These are phyloP conservation scores for Corythornis madagascariensis DNA, from an alignment of 2,113 vertebrate genomes.

Conservation along the genomic window DNA sequence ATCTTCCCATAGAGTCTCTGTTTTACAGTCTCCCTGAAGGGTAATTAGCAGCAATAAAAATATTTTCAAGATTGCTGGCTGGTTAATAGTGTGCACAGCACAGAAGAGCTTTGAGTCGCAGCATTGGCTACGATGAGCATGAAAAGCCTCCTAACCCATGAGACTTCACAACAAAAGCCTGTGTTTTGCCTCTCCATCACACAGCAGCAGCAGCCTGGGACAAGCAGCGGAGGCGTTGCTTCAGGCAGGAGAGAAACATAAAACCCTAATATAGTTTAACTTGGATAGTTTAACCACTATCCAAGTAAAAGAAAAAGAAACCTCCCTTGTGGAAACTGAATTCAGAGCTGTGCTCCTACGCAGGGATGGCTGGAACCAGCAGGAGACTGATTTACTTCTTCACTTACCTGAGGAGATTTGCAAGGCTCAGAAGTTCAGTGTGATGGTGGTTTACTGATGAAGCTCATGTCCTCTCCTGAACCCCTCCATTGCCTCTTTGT, in stretches of 20 bases:
- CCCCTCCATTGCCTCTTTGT: not conserved
- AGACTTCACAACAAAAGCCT: slow-evolving; percentile 14
- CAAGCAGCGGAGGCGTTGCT: not conserved
- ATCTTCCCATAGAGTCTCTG: not conserved
- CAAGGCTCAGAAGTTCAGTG: not conserved
- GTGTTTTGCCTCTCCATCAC: not conserved
- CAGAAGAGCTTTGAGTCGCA: not conserved
- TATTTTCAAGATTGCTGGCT: not conserved
- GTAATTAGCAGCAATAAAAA: slow-evolving; percentile 60
- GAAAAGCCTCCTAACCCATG: slow-evolving; percentile 1
- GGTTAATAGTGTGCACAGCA: not conserved
- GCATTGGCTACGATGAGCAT: not conserved
- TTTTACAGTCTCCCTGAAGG: slow-evolving; percentile 37
- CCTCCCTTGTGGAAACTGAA: not conserved
- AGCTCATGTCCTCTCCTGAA: not conserved
- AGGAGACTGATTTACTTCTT: not conserved
- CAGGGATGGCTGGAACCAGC: not conserved
- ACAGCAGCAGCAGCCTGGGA: not conserved
- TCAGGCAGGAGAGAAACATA: not conserved
- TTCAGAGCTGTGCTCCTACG: not conserved
- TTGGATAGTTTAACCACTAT: not conserved
- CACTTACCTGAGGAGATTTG: not conserved
- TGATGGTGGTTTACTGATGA: not conserved
- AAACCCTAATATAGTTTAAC: not conserved
- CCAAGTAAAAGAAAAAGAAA: not conserved